Base-by-base conservation (phyloP, 2,888 invertebrate species). In the Drosophila aldrichi region DNA sequence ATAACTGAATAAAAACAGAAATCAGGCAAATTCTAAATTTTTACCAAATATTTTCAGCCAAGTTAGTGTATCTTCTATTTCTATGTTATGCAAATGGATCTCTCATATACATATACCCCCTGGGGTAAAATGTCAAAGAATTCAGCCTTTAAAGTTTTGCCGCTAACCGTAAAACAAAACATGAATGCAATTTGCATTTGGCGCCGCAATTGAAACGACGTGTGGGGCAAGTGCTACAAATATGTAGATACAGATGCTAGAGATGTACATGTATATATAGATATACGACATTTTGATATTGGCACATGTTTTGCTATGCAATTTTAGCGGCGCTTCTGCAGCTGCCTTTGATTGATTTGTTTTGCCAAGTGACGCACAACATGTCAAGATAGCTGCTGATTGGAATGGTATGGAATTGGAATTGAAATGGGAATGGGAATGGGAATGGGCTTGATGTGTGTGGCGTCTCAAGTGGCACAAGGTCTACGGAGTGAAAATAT, bases 341-440 rank as follows among this genome's bases (percentile, higher is more conserved):
- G 79, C 61, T 79, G 74, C 61, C 75, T 79, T 79, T 85, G 84
- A 85, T 85, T 85, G 84, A 85, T 85, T 85, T 85, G 84, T 85
- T 85, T 89, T 85, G 88, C 89, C 79, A 78, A 85, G 70, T 78
- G 75, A 80, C 81, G 89, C 87, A 75, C 81, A 64, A 70, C 77
- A 68, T 59, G 76, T 68, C 57, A 63, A 66, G 65, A 59, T 76
- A 74, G 60, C 43, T 25, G 64, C 59, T 81, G 81, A 78, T 82
- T 82, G 72, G 41, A 52, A 54, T 38, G 32, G 38, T 36, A 41
- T 25, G 51, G 55, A 34, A 62, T 48, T n/a, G 41, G 41, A 38
- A 43, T 63, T 12, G 44, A 59, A 36, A 51, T 9, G 14, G 36
- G 20, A 14, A 46, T 22, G 36, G 46, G 14, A 36, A 49, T 25